A percentile compares a stretch with the other conserved stretches of the same genome.
Evolutionary conservation across 2,113 vertebrate species (phyloP).

Genomic region (Channa maculata): DNA sequence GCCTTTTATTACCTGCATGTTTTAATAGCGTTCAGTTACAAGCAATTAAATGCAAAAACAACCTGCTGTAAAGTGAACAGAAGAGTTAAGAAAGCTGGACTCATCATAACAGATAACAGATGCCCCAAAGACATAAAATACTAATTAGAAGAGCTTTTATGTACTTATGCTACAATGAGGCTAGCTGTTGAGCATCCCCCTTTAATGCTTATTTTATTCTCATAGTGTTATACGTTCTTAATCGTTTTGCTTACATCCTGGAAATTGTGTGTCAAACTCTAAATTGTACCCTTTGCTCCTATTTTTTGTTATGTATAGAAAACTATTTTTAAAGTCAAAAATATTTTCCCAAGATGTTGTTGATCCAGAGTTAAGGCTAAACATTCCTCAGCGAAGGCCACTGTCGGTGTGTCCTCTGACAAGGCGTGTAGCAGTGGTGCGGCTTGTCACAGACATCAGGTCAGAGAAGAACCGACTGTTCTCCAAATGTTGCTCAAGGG

Average conservation of each 20-base stretch:
- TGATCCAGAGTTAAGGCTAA: constrained; percentile 37
- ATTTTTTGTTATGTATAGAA: constrained; percentile 33
- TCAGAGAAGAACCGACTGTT: constrained; percentile 68
- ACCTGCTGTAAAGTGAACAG: too few species aligned
- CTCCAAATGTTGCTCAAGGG: constrained; percentile 61
- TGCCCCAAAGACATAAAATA: too few species aligned
- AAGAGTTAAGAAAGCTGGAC: too few species aligned
- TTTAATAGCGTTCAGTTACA: too few species aligned
- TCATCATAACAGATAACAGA: too few species aligned
- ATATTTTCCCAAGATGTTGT: constrained; percentile 57
- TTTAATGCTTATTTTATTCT: too few species aligned
- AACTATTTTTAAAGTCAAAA: constrained; percentile 37
- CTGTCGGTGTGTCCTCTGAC: constrained; percentile 19
- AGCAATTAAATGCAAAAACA: too few species aligned
- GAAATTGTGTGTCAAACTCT: constrained; percentile 2
- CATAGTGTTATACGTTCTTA: too few species aligned
- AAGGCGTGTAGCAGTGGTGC: constrained; percentile 6
- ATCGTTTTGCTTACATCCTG: background rate
- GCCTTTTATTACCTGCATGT: too few species aligned
- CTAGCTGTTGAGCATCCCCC: too few species aligned
- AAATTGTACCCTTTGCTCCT: constrained; percentile 3
- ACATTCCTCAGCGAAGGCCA: constrained; percentile 63
- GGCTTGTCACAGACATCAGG: constrained; percentile 57
- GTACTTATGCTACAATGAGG: too few species aligned
- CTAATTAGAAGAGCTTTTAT: too few species aligned